phyloP scores from a whole-genome alignment of 2,888 invertebrate species.

The Orthonychiurus folsomi region DNA sequence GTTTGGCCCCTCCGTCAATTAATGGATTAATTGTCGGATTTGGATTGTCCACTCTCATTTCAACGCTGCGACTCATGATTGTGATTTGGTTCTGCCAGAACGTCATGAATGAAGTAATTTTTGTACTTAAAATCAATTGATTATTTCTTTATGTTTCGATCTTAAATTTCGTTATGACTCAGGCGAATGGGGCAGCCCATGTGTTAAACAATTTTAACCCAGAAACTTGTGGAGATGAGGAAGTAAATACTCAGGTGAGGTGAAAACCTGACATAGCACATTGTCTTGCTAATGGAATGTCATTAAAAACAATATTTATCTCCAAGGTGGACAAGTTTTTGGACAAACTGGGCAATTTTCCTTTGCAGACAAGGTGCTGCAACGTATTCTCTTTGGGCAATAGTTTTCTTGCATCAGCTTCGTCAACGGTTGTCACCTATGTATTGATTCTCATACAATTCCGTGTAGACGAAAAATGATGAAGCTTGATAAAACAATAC shows the following conservation, averaged over 20 bases:
- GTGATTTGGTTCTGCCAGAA: background rate
- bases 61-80: background rate
- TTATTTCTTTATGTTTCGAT: no score
- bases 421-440: background rate
- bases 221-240: background rate
- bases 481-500: no score
- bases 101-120: background rate
- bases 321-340: conserved; percentile 1
- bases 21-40: background rate
- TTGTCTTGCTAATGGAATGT: no score
- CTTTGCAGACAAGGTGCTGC: background rate
- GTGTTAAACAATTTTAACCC: background rate
- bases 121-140: no score
- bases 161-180: no score
- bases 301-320: no score
- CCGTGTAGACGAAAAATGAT: background rate
- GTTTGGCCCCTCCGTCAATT: no score
- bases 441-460: conserved; percentile 4
- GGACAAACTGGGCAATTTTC: conserved; percentile 3
- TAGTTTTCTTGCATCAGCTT: background rate
- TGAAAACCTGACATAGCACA: no score
- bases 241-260: background rate
- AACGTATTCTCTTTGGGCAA: background rate
- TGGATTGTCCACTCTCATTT: background rate
- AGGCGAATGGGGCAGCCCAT: background rate